Conservation (phyloP, 2,888 invertebrate species). For the Glyphotaelius pellucidus region DNA sequence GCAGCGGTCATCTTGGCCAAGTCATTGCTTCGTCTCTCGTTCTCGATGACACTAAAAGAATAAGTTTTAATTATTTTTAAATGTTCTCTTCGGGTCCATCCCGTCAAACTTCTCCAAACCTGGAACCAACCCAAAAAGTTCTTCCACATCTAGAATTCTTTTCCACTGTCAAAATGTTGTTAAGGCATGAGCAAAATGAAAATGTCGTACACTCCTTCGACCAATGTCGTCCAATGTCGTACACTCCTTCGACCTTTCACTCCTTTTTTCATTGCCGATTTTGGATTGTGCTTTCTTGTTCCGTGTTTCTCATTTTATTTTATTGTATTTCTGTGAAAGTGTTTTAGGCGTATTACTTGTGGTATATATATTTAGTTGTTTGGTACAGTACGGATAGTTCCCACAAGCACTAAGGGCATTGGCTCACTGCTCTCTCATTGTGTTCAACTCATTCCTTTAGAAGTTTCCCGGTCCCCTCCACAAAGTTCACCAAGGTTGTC, state of each 20-base stretch:
- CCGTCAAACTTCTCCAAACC: not conserved
- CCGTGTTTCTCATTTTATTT: too few relatives aligned
- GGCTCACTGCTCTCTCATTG: too few relatives aligned
- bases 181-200: not conserved
- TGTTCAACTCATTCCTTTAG: too few relatives aligned
- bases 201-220: too few relatives aligned
- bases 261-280: not conserved
- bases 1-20: conserved; percentile 67
- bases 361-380: too few relatives aligned
- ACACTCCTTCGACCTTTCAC: not conserved
- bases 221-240: not conserved
- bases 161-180: not conserved
- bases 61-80: not conserved
- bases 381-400: too few relatives aligned
- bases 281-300: not conserved
- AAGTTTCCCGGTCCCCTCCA: too few relatives aligned
- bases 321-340: too few relatives aligned
- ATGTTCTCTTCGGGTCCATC: not conserved
- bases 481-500: too few relatives aligned
- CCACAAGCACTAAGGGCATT: too few relatives aligned
- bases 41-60: conserved; percentile 70
- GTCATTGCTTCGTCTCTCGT: conserved; percentile 71
- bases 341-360: too few relatives aligned
- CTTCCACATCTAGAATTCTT: not conserved
- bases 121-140: not conserved